Conservation (phyloP, 2,113 vertebrate species). For the Pangasianodon gigas region DNA sequence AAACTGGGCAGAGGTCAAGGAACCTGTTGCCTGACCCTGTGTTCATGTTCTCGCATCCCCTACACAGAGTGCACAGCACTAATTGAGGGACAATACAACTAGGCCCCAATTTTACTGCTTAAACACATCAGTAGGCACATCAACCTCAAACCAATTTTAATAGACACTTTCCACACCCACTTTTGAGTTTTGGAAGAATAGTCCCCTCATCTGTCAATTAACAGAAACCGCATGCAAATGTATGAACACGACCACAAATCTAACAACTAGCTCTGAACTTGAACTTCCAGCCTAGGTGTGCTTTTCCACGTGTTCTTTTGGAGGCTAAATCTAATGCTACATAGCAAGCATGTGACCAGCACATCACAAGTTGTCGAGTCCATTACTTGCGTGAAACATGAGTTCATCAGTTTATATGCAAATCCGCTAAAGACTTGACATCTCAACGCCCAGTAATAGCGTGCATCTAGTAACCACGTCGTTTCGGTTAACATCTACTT, state of each 20-base stretch:
- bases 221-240: not conserved
- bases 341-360: slow-evolving; percentile 53
- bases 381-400: not conserved
- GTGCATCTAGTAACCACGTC: not conserved
- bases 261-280: not conserved
- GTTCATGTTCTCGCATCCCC: not conserved
- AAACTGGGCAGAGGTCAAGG: slow-evolving; percentile 62
- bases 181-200: not conserved
- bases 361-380: not conserved
- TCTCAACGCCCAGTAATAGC: slow-evolving; percentile 1
- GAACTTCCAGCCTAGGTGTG: slow-evolving; percentile 29
- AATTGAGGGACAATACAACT: not conserved
- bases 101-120: not conserved
- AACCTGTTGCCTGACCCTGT: slow-evolving; percentile 39
- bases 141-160: not conserved
- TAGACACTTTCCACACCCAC: not conserved
- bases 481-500: not conserved
- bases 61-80: slow-evolving; percentile 20
- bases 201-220: not conserved
- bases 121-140: not conserved
- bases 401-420: slow-evolving; percentile 8
- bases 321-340: slow-evolving; percentile 48
- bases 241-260: not conserved
- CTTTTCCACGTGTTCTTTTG: slow-evolving; percentile 71
- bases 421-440: not conserved